Evolutionary conservation across 2,113 vertebrate species (phyloP).

Genomic region (Micronycteris hirsuta): DNA sequence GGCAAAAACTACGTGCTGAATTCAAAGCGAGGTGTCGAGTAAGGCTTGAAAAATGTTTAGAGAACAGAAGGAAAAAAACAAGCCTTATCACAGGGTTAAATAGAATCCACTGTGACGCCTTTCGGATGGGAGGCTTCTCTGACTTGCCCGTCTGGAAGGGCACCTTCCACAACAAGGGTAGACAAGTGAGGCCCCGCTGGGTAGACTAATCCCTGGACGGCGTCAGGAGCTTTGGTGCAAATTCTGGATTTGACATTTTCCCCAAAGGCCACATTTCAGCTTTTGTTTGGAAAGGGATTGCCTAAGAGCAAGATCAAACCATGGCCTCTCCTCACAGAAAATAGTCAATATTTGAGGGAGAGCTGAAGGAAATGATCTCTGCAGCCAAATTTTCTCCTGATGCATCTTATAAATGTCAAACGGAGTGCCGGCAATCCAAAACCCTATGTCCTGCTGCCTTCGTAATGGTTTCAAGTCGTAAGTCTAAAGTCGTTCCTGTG

Average conservation of each 20-base stretch:
- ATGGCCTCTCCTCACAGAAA: neutral
- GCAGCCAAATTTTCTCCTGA: constrained; percentile 38
- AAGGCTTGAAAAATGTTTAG: neutral
- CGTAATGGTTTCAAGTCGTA: neutral
- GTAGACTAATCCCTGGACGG: constrained; percentile 1
- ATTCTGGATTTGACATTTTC: constrained; percentile 60
- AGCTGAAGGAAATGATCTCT: constrained; percentile 37
- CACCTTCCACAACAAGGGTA: neutral
- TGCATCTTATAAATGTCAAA: constrained; percentile 53
- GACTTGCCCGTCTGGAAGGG: neutral
- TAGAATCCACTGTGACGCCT: neutral
- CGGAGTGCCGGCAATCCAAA: neutral
- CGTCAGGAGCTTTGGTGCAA: neutral
- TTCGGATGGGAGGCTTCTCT: neutral
- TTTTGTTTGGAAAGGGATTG: constrained; percentile 66
- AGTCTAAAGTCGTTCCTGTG: neutral
- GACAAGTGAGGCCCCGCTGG: neutral
- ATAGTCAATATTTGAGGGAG: constrained; percentile 41
- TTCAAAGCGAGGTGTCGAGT: neutral
- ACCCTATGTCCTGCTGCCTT: neutral
- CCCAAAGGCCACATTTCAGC: constrained; percentile 30
- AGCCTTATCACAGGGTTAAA: neutral
- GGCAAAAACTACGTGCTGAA: neutral
- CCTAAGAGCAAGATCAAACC: constrained; percentile 20
- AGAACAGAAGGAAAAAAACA: neutral